Percentiles rank a stretch among this genome's conserved stretches.
Evolutionary conservation across 2,888 invertebrate species (phyloP).

Genomic region (Amiota communis): DNA sequence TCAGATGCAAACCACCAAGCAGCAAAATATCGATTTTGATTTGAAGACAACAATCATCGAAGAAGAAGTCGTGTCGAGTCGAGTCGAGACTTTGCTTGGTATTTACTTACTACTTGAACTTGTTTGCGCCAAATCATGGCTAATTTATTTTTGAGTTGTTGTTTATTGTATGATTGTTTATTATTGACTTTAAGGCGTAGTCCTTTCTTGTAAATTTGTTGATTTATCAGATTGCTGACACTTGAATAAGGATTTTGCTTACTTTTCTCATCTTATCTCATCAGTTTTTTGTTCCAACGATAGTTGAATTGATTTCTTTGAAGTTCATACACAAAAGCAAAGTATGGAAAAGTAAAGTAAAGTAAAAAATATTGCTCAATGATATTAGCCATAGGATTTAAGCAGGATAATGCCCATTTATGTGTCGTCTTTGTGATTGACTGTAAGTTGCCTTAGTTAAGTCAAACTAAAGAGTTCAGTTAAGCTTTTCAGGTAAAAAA

Average conservation of each 20-base stretch:
- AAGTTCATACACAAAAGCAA: not conserved
- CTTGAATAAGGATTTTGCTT: not conserved
- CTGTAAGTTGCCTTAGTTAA: slow-evolving; percentile 31
- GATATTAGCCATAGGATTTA: not conserved
- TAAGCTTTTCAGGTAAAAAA: not conserved
- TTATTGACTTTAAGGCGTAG: slow-evolving; percentile 1
- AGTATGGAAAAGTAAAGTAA: no score
- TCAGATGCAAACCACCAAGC: not conserved
- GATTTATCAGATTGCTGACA: slow-evolving; percentile 20
- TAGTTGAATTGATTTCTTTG: not conserved
- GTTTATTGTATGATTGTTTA: not conserved
- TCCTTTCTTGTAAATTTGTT: slow-evolving; percentile 22
- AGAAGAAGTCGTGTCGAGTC: not conserved
- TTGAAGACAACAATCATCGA: not conserved
- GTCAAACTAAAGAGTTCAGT: slow-evolving; percentile 4
- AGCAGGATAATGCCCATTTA: slow-evolving; percentile 16
- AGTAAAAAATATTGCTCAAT: not conserved
- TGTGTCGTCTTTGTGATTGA: not conserved
- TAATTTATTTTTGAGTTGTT: slow-evolving; percentile 27
- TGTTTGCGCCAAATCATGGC: slow-evolving; percentile 13
- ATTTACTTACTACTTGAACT: slow-evolving; percentile 19
- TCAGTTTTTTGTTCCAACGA: not conserved
- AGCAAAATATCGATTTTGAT: slow-evolving; percentile 13
- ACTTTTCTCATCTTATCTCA: not conserved
- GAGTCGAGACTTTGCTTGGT: slow-evolving; percentile 10